A percentile compares a stretch with the other conserved stretches of the same genome.
phyloP scores from a whole-genome alignment of 2,113 vertebrate genomes.

The Eulacestoma nigropectus region DNA sequence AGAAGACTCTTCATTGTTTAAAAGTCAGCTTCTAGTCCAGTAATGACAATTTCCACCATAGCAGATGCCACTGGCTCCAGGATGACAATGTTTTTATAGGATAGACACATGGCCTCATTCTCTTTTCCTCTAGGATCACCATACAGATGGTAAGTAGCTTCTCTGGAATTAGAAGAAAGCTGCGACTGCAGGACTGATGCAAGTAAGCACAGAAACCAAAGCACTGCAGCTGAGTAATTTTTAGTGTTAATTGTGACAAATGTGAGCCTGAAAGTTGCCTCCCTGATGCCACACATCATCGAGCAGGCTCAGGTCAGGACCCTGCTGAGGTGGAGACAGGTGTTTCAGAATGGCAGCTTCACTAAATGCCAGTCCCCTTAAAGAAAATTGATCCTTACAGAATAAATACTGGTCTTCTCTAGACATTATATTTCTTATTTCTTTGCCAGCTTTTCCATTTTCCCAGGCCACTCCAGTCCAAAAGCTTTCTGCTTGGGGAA shows the following conservation, averaged over 20 bases:
- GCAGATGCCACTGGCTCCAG: neutral
- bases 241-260: neutral
- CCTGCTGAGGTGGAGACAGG: neutral
- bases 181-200: neutral
- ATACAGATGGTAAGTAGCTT: neutral
- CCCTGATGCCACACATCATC: neutral
- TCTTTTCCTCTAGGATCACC: neutral
- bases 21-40: neutral
- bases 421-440: neutral
- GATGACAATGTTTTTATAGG: neutral
- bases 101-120: neutral
- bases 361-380: neutral
- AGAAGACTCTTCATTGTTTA: neutral
- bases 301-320: neutral
- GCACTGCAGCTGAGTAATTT: neutral
- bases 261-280: neutral
- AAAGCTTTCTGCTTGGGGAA: neutral
- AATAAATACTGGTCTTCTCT: neutral
- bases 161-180: neutral
- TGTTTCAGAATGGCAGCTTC: neutral
- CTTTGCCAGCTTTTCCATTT: neutral
- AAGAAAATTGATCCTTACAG: neutral
- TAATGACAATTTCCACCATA: neutral
- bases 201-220: neutral
- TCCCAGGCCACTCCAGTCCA: neutral